A percentile compares a stretch with the other conserved stretches of the same genome.
Evolutionary conservation across 53 echinoderm and acorn worm species (phyloP).

Genomic region (Paelopatides confundens): DNA sequence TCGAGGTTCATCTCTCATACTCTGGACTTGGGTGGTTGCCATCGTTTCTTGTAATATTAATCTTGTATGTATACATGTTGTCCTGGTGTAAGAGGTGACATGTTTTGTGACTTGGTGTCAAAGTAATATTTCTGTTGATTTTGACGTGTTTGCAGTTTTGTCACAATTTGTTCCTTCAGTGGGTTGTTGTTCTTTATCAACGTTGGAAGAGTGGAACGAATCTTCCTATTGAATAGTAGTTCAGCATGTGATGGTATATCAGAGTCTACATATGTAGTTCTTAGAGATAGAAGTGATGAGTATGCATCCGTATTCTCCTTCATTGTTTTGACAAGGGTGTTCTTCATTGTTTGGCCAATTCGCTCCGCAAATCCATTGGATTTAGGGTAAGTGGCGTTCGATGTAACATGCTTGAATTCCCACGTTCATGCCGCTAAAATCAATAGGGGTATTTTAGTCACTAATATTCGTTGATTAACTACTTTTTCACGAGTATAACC

Average conservation of each 20-base stretch:
- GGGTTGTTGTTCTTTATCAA: slow-evolving; percentile 39
- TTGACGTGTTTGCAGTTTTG: slow-evolving; percentile 49
- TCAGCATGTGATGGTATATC: slow-evolving; percentile 68
- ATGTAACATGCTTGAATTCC: slow-evolving; percentile 54
- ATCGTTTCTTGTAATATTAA: slow-evolving; percentile 18
- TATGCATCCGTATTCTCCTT: not conserved
- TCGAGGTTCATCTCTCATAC: slow-evolving; percentile 57
- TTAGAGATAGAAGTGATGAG: slow-evolving; percentile 26
- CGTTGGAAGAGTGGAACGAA: slow-evolving; percentile 54
- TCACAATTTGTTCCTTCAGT: slow-evolving; percentile 25
- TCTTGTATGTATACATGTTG: slow-evolving; percentile 1
- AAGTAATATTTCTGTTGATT: slow-evolving; percentile 13
- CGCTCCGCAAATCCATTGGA: slow-evolving; percentile 61
- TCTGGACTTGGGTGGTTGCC: slow-evolving; percentile 63
- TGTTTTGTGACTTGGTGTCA: too few relatives aligned
- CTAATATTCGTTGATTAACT: not conserved
- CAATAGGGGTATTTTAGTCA: too few relatives aligned
- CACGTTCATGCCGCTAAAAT: too few relatives aligned
- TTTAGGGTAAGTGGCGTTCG: slow-evolving; percentile 58
- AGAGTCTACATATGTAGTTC: slow-evolving; percentile 55
- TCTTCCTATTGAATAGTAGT: slow-evolving; percentile 60
- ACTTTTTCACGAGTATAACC: too few relatives aligned
- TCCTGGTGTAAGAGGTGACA: not conserved
- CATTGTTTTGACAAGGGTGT: slow-evolving; percentile 27
- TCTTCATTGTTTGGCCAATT: slow-evolving; percentile 66